Base-by-base conservation (phyloP, 2,113 vertebrate species). In the Leptocoma aspasia region DNA sequence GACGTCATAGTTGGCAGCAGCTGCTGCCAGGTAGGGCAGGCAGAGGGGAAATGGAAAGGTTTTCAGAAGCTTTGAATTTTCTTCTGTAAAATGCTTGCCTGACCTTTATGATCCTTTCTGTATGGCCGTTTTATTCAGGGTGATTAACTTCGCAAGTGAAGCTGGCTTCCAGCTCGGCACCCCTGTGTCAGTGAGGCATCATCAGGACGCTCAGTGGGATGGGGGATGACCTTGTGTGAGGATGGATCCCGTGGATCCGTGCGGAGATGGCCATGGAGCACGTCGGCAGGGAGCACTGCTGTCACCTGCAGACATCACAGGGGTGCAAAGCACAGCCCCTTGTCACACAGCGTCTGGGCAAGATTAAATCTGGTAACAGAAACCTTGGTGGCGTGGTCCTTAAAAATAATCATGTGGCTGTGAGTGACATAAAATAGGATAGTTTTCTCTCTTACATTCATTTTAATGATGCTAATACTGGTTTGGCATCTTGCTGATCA, bases 241-340 rank as follows among this genome's bases (percentile, higher is more conserved):
- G 18, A 5, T 1, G 45, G 72, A 45, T 20, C 41, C 2, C 4
- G 4, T 1, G 60, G 63, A 41, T 30, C 49, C 2, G 1, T 7
- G 28, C 8, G 0, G 73, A 20, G 50, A 50, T 78, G 27, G 3
- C 64, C 16, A 5, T 2, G 44, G 60, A 37, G 49, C 53, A 33
- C 49, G 61, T 15, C 16, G 4, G 49, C 35, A 5, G 2, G 31
- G 53, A 65, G 73, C 66, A 1, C 2, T 6, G 61, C 2, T 75
- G 57, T 11, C 54, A 4, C 24, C 75, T 22, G 75, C 61, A 11
- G 12, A 7, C 79, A 61, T 16, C 83, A 5, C 37, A 5, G 31
- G 11, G 23, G 1, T 4, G 60, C 60, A 70, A 13, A 84, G 18
- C 27, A 14, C 24, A 47, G 21, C 12, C 85, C 7, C 1, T 20